phyloP scores from a whole-genome alignment of 2,888 invertebrate species.

The Myopa testacea region DNA sequence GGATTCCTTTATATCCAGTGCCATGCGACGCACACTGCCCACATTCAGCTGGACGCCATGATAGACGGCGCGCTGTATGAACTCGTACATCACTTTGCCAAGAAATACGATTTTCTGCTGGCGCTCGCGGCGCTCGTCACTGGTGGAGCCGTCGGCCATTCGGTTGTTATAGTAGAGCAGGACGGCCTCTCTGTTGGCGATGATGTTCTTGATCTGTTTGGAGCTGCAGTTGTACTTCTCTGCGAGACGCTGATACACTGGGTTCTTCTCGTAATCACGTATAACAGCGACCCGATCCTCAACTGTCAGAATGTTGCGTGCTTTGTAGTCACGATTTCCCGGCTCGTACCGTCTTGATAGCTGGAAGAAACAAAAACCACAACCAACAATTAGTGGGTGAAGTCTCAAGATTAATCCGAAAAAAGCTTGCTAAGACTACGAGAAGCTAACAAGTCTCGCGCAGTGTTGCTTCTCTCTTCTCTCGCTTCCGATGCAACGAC shows the following conservation, averaged over 20 bases:
- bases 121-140: slow-evolving; percentile 44
- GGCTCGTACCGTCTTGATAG: no score
- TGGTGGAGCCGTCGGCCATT: slow-evolving; percentile 17
- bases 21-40: slow-evolving; percentile 48
- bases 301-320: slow-evolving; percentile 53
- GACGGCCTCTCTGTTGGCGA: slow-evolving; percentile 50
- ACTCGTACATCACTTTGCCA: slow-evolving; percentile 54
- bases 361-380: slow-evolving; percentile 3
- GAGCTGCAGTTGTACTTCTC: slow-evolving; percentile 54
- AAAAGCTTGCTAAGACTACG: slow-evolving; percentile 29
- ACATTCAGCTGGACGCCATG: slow-evolving; percentile 46
- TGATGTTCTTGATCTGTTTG: slow-evolving; percentile 56
- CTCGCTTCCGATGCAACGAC: slow-evolving; percentile 21
- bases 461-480: neutral
- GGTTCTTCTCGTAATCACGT: slow-evolving; percentile 52
- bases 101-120: slow-evolving; percentile 53
- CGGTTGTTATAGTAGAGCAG: slow-evolving; percentile 44
- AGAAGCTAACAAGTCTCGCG: neutral
- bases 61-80: slow-evolving; percentile 52
- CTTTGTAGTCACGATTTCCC: slow-evolving; percentile 45
- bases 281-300: slow-evolving; percentile 54
- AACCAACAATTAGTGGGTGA: no score
- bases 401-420: slow-evolving; percentile 2
- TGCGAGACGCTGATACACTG: slow-evolving; percentile 53
- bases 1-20: slow-evolving; percentile 54